Evolutionary conservation across 2,888 invertebrate genomes (phyloP), one percentile per base, ranked within the genome.

Genomic region (Brachyptera putata): DNA sequence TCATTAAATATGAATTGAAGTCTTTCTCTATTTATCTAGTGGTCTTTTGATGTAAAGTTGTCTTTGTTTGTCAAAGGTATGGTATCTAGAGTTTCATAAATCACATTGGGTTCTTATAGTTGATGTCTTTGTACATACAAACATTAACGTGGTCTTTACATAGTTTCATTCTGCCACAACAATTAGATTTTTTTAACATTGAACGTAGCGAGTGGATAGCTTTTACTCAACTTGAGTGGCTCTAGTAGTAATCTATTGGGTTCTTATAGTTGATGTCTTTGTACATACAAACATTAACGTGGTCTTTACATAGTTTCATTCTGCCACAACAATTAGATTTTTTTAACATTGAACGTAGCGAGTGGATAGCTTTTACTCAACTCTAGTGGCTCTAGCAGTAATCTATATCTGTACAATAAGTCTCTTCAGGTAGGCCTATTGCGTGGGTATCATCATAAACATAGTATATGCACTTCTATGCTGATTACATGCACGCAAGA

Each of bases 21-120:
- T 50, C 30, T 25, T 30, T 26, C 49, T 50, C 49, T 50, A 30
- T 50, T n/a, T 18, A 26, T n/a, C 49, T 41, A 5, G 14, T 16
- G 41, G 37, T 37, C 16, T 3, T 13, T 14, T 5, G 41, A 21
- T 18, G 11, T 41, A n/a, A 7, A 7, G 37, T 3, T 41, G 41
- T 41, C 41, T 14, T 41, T 41, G 16, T 14, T 16, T 37, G 37
- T 4, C 18, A 2, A 7, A 1, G 21, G 41, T n/a, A n/a, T n/a
- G n/a, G n/a, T n/a, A n/a, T 21, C 41, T 18, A 41, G 21, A 30
- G 34, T 21, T 2, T 11, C 21, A 21, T 41, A 41, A 41, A 41
- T 41, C 41, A 41, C 41, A 41, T 41, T 14, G 41, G 2, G 21
- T 16, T n/a, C 18, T 16, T 2, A 41, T 21, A 41, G 7, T 41